These are phyloP conservation scores for Platorchestia sp. DNA, from an alignment of 1,140 invertebrate species.

Conservation along the genomic window DNA sequence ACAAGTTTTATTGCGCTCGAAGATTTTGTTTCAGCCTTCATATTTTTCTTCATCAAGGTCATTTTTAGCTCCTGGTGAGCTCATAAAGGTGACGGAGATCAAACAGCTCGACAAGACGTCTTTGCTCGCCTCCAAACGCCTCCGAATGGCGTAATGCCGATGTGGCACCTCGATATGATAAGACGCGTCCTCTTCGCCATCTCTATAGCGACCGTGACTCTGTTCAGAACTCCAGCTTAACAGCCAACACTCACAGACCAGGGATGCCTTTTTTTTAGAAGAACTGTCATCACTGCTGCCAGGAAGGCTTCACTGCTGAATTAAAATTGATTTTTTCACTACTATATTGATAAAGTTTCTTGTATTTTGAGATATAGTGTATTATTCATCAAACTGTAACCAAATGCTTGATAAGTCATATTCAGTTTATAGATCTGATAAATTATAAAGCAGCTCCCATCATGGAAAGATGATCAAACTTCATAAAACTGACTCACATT, in stretches of 20 bases:
- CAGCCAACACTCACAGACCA: not conserved
- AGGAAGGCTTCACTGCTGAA: not conserved
- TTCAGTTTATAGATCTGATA: not conserved
- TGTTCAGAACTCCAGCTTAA: not conserved
- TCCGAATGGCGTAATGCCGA: not conserved
- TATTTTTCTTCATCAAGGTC: not conserved
- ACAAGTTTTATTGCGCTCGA: not conserved
- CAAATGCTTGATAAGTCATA: not conserved
- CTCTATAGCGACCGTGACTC: not conserved
- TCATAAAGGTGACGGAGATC: not conserved
- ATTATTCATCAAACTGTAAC: too few relatives aligned
- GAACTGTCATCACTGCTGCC: not conserved
- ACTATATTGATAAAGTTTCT: not conserved
- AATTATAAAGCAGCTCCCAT: not conserved
- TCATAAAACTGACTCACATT: too few relatives aligned
- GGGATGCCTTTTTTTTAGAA: not conserved
- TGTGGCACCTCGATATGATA: not conserved
- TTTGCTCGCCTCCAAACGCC: too few relatives aligned
- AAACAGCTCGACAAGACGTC: not conserved
- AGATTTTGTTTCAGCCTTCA: not conserved
- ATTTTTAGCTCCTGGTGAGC: not conserved
- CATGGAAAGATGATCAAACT: too few relatives aligned
- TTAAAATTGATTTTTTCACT: not conserved
- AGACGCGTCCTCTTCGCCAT: not conserved
- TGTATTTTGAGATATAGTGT: not conserved